phyloP scores from a whole-genome alignment of 1,140 invertebrate species.

The Leptopilina clavipes region DNA sequence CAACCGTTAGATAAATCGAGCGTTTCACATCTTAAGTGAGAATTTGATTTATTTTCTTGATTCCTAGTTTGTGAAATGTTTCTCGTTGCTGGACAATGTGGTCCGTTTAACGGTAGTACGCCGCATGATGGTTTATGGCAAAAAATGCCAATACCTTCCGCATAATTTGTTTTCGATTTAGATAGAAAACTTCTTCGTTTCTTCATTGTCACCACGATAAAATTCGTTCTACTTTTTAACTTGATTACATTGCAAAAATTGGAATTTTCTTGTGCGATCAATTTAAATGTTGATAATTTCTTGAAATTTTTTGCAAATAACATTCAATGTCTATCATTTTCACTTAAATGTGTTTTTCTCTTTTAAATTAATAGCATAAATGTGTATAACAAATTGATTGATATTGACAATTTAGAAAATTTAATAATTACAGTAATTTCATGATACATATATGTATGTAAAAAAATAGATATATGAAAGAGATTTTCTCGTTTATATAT shows the following conservation, averaged over 20 bases:
- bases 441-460: background rate
- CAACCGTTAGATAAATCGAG: constrained; percentile 25
- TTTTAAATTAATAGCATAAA: too few species aligned
- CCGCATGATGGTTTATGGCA: constrained; percentile 5
- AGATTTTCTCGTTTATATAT: background rate
- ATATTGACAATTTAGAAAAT: too few species aligned
- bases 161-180: constrained; percentile 27
- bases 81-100: constrained; percentile 9
- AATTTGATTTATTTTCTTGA: constrained; percentile 19
- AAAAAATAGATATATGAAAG: background rate
- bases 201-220: background rate
- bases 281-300: too few species aligned
- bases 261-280: background rate
- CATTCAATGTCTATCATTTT: too few species aligned
- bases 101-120: constrained; percentile 21
- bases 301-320: too few species aligned
- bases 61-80: constrained; percentile 27
- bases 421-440: too few species aligned
- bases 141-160: constrained; percentile 6
- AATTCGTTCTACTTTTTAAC: background rate
- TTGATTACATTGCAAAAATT: background rate
- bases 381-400: too few species aligned
- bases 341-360: too few species aligned
- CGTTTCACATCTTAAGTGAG: background rate
- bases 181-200: constrained; percentile 5